These are phyloP conservation scores for Brachypteracias leptosomus DNA, from an alignment of 2,113 vertebrate genomes.

Conservation along the genomic window DNA sequence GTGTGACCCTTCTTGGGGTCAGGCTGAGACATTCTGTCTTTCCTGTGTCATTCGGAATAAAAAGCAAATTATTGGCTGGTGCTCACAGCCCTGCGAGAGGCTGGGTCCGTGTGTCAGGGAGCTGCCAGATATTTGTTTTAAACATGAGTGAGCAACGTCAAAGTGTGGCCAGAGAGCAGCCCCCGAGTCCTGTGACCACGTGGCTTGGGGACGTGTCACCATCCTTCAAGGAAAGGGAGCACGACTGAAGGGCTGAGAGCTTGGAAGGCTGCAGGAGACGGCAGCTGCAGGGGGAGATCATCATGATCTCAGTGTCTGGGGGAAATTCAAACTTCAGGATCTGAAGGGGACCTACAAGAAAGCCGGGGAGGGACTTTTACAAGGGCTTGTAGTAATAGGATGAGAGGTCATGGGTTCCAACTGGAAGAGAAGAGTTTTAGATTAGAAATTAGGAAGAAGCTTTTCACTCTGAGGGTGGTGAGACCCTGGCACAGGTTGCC, in stretches of 20 bases:
- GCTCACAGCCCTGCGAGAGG: background rate
- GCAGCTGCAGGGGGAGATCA: background rate
- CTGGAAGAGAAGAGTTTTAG: no score
- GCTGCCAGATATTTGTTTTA: background rate
- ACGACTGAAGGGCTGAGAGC: background rate
- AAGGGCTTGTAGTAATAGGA: no score
- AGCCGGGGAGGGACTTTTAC: no score
- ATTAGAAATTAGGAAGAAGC: no score
- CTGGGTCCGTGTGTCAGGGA: background rate
- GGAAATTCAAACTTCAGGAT: background rate
- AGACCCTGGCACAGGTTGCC: no score
- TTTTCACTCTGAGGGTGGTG: no score
- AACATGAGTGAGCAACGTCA: background rate
- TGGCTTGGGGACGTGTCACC: background rate
- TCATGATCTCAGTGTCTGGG: fast-evolving
- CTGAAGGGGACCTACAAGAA: no score
- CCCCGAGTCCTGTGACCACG: fast-evolving
- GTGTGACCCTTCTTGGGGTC: background rate
- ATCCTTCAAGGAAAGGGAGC: background rate
- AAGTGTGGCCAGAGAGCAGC: background rate
- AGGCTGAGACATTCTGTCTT: conserved; percentile 15
- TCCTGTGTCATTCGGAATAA: background rate
- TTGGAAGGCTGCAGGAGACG: background rate
- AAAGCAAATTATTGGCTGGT: background rate
- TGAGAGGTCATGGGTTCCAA: no score